A percentile compares a stretch with the other conserved stretches of the same genome.
Evolutionary conservation across 2,888 invertebrate species (phyloP).

Genomic region (Yponomeuta sedellus): DNA sequence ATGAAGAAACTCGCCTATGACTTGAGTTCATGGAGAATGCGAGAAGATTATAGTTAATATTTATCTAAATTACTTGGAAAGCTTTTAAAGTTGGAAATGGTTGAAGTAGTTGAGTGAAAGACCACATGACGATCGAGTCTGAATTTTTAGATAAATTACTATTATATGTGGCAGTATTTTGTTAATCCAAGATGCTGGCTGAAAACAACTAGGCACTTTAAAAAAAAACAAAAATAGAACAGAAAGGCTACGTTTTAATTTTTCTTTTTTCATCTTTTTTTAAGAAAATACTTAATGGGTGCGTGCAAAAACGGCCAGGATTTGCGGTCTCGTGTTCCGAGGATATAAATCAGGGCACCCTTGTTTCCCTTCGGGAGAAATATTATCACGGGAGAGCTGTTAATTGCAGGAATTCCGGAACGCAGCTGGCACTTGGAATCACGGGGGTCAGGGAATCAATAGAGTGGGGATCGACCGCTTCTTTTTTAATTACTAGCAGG

Average conservation of each 20-base stretch:
- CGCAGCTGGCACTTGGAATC: constrained; percentile 6
- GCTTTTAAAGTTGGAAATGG: too few relatives aligned
- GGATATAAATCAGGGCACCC: constrained; percentile 13
- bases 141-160: too few relatives aligned
- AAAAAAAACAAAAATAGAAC: neutral
- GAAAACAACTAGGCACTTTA: neutral
- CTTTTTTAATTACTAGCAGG: neutral
- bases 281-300: neutral
- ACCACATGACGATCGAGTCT: too few relatives aligned
- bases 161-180: neutral
- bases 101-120: too few relatives aligned
- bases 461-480: neutral
- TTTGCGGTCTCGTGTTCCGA: constrained; percentile 5
- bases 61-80: too few relatives aligned
- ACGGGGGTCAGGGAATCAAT: constrained; percentile 10
- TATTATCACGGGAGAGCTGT: constrained; percentile 16
- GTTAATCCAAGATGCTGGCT: neutral
- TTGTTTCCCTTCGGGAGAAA: constrained; percentile 7
- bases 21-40: too few relatives aligned
- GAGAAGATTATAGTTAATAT: too few relatives aligned
- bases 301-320: constrained; percentile 7
- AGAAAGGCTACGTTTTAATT: neutral
- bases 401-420: constrained; percentile 14
- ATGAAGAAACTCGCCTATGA: too few relatives aligned
- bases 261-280: neutral